These are phyloP conservation scores for Asarcornis scutulata DNA, from an alignment of 2,113 vertebrate genomes.

Conservation along the genomic window DNA sequence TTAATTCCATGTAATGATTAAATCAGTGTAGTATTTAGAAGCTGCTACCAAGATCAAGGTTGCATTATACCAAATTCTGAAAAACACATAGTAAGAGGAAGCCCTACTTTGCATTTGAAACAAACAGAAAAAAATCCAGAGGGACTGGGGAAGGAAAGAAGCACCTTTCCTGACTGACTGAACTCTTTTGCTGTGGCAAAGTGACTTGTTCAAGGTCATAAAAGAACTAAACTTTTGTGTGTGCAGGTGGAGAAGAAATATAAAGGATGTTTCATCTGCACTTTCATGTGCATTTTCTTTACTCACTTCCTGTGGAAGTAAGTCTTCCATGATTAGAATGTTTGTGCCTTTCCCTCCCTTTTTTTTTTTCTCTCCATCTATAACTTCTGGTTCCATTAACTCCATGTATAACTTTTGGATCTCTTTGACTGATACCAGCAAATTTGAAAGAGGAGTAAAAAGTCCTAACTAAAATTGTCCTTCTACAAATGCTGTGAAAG, in stretches of 20 bases:
- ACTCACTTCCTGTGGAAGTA: not conserved
- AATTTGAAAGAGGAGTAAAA: not conserved
- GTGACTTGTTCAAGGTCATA: not conserved
- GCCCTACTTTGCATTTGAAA: not conserved
- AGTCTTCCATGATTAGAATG: not conserved
- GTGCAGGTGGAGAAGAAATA: not conserved
- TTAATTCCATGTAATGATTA: not conserved
- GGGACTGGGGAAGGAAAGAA: not conserved
- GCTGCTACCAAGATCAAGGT: not conserved
- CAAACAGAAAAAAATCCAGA: constrained; percentile 6
- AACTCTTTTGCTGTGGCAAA: constrained; percentile 16
- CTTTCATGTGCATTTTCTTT: not conserved
- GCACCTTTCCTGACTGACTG: not conserved
- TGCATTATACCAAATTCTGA: not conserved
- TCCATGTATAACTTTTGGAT: not conserved
- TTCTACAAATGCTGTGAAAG: not conserved
- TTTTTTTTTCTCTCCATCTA: not conserved
- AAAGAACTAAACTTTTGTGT: not conserved
- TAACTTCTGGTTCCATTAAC: not conserved
- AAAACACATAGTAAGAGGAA: constrained; percentile 24
- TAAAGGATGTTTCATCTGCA: not conserved
- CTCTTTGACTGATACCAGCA: not conserved
- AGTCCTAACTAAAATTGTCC: not conserved
- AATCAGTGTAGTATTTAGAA: not conserved
- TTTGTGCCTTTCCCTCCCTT: not conserved